These are phyloP conservation scores for Tipula unca DNA, from an alignment of 2,888 invertebrate species.

Conservation along the genomic window DNA sequence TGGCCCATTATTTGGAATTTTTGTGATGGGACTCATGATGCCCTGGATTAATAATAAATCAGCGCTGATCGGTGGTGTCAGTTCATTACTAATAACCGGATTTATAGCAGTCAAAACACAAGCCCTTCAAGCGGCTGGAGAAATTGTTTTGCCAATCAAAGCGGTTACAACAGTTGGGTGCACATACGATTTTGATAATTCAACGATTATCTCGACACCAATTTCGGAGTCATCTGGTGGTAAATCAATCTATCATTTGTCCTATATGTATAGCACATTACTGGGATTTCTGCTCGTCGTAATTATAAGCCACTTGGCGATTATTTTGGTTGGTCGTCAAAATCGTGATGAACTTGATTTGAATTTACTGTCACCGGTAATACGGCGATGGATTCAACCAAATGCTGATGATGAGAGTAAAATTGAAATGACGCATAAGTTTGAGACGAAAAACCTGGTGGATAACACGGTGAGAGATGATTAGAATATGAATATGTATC, in stretches of 20 bases:
- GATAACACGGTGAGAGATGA: not conserved
- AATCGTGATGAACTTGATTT: not conserved
- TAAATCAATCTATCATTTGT: not conserved
- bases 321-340: not conserved
- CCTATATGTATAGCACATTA: not conserved
- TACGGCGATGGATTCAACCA: not conserved
- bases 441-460: not conserved
- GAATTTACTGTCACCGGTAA: not conserved
- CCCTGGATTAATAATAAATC: constrained; percentile 59
- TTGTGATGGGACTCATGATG: constrained; percentile 54
- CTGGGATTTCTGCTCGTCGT: not conserved
- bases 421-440: not conserved
- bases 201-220: not conserved
- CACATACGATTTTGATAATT: constrained; percentile 32
- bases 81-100: constrained; percentile 52
- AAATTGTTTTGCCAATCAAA: constrained; percentile 48
- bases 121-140: constrained; percentile 55
- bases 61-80: constrained; percentile 56
- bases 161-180: constrained; percentile 46
- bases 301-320: not conserved
- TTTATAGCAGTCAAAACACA: constrained; percentile 55
- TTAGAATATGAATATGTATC: not conserved
- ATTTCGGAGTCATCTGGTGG: not conserved
- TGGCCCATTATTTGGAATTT: constrained; percentile 62
- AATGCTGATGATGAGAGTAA: not conserved